These are phyloP conservation scores for Megaceryle maxima DNA, from an alignment of 2,113 vertebrate species.

Conservation along the genomic window DNA sequence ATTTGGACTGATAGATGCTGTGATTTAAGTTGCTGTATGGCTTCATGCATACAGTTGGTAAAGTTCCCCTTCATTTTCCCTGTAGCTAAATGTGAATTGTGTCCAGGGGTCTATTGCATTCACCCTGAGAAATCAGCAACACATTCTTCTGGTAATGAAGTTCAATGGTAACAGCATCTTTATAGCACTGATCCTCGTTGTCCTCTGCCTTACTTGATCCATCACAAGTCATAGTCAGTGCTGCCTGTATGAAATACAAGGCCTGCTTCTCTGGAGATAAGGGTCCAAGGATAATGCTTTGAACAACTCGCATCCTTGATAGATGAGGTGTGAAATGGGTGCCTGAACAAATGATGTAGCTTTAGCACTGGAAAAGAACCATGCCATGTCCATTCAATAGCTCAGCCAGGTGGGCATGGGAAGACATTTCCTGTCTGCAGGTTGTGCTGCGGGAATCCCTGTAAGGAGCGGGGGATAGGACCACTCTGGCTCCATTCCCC, in stretches of 20 bases:
- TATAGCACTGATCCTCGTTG: accelerated
- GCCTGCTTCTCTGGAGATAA: neutral
- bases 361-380: neutral
- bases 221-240: neutral
- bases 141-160: neutral
- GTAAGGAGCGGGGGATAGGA: accelerated
- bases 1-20: neutral
- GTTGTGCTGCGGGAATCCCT: neutral
- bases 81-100: neutral
- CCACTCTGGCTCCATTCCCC: neutral
- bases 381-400: accelerated
- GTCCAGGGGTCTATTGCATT: neutral
- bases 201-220: neutral
- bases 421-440: neutral
- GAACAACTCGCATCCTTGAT: accelerated
- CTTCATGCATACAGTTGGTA: neutral
- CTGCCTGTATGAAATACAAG: neutral
- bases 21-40: neutral
- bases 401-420: neutral
- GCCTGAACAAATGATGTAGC: neutral
- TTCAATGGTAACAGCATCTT: neutral
- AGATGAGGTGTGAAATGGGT: neutral
- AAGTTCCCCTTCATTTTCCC: neutral
- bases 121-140: neutral
- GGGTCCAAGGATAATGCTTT: neutral